phyloP scores from a whole-genome alignment of 2,113 vertebrate species.

The Hiodon tergisus region DNA sequence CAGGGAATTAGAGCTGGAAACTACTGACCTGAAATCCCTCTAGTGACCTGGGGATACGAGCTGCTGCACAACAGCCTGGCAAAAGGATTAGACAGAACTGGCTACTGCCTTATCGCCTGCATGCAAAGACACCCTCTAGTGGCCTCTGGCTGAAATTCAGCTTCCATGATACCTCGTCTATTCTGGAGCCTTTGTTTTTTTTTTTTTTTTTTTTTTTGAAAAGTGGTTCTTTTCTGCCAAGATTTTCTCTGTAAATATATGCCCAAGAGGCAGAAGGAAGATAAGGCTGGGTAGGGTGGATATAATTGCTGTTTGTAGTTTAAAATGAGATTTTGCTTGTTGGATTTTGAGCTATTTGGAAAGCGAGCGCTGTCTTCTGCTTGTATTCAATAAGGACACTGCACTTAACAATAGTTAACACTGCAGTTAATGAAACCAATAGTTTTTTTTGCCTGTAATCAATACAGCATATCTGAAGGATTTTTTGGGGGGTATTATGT shows the following conservation, averaged over 20 bases:
- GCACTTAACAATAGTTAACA: conserved; percentile 11
- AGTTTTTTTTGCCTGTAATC: conserved; percentile 1
- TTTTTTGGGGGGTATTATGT: not conserved
- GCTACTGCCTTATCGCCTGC: conserved; percentile 31
- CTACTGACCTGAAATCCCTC: conserved; percentile 24
- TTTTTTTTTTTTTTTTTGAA: conserved; percentile 8
- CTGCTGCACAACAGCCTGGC: conserved; percentile 14
- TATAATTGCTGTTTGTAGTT: conserved; percentile 30
- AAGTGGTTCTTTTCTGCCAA: conserved; percentile 23
- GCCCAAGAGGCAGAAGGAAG: conserved; percentile 4
- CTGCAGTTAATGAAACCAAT: not conserved
- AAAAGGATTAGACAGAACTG: conserved; percentile 18
- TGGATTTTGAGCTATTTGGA: conserved; percentile 13
- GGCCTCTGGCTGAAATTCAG: conserved; percentile 38
- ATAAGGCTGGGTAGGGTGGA: conserved; percentile 31
- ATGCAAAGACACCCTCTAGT: conserved; percentile 55
- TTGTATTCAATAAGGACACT: not conserved
- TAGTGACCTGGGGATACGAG: conserved; percentile 15
- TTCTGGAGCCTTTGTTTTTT: conserved; percentile 15
- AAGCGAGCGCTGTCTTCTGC: conserved; percentile 10
- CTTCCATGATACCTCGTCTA: conserved; percentile 16
- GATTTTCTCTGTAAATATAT: conserved; percentile 17
- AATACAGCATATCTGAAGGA: not conserved
- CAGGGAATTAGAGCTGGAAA: conserved; percentile 36
- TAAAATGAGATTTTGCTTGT: conserved; percentile 41